Evolutionary conservation across 2,113 vertebrate genomes (phyloP), one percentile per base, ranked within the genome.

Genomic region (Poicephalus gulielmi): DNA sequence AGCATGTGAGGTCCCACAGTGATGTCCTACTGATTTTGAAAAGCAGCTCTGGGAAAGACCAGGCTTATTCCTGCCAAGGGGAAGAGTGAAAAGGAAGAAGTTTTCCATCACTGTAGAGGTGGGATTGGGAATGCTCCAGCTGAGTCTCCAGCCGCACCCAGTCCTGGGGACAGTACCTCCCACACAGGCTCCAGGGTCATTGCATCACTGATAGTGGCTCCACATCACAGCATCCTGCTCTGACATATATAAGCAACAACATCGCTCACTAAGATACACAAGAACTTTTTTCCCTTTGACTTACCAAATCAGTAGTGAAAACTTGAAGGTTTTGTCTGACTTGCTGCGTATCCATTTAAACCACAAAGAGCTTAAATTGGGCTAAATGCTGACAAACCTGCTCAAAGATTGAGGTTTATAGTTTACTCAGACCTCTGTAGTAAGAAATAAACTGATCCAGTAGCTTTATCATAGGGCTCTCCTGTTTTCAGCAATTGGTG

Each of bases 81-180:
- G 50, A 75, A 84, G 77, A 68, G 39, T 30, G 70, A 74, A 64
- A 78, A 64, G 83, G 86, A 95, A 83, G 57, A 41, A 52, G 62
- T 71, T 94, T 91, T 89, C 86, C 66, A 79, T 82, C 74, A 82
- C 83, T 69, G 88, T 52, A 13, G 74, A 92, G 53, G 86, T 89
- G 77, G 92, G 95, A 93, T 53, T 67, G 81, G 90, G 92, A 94
- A 89, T 1, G 9, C 31, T 88, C 19, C 2, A 5, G 35, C 64
- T 76, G 89, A 82, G 39, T 49, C 80, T 96, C 28, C 83, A 53
- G 66, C 41, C 90, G 3, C 95, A 92, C 95, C 95, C 92, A 73
- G 47, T 81, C 62, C 86, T 46, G 35, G 62, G 92, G 76, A 78
- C 62, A 53, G 37, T 17, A 5, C 66, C 83, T 95, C 95, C 96